Evolutionary conservation across 1,140 invertebrate genomes (phyloP).

Genomic region (Tetramorium simillimum): DNA sequence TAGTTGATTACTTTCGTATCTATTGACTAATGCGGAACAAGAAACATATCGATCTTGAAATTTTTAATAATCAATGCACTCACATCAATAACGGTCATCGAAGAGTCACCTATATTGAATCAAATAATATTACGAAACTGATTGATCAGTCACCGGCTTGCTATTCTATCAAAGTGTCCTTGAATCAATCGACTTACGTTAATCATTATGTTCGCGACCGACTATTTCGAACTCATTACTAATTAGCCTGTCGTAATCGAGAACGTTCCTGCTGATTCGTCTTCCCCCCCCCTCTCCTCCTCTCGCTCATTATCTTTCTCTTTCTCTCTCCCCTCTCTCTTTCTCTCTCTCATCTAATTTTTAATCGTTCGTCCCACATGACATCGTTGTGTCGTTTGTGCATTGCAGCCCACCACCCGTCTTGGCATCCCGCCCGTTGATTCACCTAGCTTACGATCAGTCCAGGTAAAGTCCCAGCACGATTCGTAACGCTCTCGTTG

Average conservation of each 20-base stretch:
- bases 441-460: conserved; percentile 82
- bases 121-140: background rate
- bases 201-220: conserved; percentile 17
- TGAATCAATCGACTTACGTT: conserved; percentile 21
- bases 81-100: background rate
- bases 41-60: background rate
- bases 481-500: conserved; percentile 62
- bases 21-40: background rate
- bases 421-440: conserved; percentile 83
- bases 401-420: conserved; percentile 81
- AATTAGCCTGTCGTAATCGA: conserved; percentile 66
- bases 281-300: background rate
- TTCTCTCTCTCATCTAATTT: conserved; percentile 49
- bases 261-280: conserved; percentile 49
- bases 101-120: background rate
- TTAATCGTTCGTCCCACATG: conserved; percentile 78
- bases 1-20: background rate
- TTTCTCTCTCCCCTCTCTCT: background rate
- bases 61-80: background rate
- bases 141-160: background rate
- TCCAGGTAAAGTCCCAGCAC: conserved; percentile 83
- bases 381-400: conserved; percentile 82
- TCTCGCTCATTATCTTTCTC: background rate
- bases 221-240: conserved; percentile 70
- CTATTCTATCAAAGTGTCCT: conserved; percentile 54